These are phyloP conservation scores for Drymodes brunneopygia DNA, from an alignment of 2,113 vertebrate genomes.

Conservation along the genomic window DNA sequence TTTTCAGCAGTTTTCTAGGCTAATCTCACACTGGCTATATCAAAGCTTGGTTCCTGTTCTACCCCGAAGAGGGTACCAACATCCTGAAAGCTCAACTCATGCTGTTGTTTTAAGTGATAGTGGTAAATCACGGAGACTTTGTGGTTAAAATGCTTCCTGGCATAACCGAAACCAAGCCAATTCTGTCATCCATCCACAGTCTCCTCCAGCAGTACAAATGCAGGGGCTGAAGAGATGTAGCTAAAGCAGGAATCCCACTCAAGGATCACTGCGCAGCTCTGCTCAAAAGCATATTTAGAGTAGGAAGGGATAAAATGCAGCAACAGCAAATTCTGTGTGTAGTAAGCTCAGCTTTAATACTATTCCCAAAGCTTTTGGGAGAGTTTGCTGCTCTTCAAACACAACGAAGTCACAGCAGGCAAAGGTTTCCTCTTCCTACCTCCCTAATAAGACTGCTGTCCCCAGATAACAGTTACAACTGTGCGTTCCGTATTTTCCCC, in stretches of 20 bases:
- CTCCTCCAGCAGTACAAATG: not conserved
- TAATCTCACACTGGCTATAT: not conserved
- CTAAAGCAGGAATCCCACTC: not conserved
- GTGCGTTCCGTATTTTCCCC: not conserved
- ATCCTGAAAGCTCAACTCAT: not conserved
- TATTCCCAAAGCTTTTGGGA: not conserved
- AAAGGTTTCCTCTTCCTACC: not conserved
- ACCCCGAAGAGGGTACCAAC: not conserved
- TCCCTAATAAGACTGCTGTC: not conserved
- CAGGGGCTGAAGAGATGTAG: not conserved
- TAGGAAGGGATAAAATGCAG: not conserved
- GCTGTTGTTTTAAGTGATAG: not conserved
- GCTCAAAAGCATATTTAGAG: not conserved
- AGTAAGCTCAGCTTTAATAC: not conserved
- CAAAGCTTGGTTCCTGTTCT: not conserved
- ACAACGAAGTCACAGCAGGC: not conserved
- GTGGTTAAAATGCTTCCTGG: not conserved
- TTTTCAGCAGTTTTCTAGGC: not conserved
- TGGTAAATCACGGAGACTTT: not conserved
- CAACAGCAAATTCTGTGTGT: not conserved
- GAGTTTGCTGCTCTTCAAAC: not conserved
- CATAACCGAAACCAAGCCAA: not conserved
- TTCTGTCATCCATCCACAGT: rapidly evolving
- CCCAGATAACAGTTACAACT: not conserved
- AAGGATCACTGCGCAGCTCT: not conserved